Evolutionary conservation across 2,888 invertebrate genomes (phyloP).

Genomic region (Esperia sulphurella): DNA sequence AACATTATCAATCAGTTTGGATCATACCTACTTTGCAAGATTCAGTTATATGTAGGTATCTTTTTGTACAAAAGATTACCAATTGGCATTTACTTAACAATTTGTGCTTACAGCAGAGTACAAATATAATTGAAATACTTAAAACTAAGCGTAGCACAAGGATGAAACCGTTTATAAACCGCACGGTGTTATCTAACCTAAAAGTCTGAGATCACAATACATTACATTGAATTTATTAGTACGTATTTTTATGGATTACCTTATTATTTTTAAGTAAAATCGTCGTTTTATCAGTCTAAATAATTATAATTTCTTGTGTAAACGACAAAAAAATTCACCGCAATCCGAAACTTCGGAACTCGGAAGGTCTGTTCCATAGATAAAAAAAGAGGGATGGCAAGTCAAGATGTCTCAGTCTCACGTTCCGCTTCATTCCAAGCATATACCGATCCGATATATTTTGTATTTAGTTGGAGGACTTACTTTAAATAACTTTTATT

Average conservation of each 20-base stretch:
- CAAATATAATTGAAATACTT: not conserved
- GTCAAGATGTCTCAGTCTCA: too few species aligned
- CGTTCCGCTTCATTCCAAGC: too few species aligned
- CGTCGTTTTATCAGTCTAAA: conserved; percentile 6
- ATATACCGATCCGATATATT: too few species aligned
- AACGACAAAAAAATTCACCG: conserved; percentile 8
- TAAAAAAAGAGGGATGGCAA: too few species aligned
- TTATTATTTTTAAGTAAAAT: not conserved
- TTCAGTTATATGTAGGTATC: too few species aligned
- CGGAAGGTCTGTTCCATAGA: conserved; percentile 3
- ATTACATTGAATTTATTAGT: too few species aligned
- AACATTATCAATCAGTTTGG: not conserved
- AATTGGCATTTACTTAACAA: too few species aligned
- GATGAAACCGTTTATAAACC: conserved; percentile 27
- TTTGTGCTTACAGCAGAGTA: not conserved
- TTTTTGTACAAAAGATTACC: too few species aligned
- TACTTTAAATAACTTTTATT: too few species aligned
- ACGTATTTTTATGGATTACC: conserved; percentile 4
- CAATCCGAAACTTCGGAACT: conserved; percentile 3
- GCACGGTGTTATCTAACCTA: conserved; percentile 59
- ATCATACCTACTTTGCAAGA: not conserved
- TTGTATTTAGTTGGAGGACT: too few species aligned
- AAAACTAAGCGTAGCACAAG: conserved; percentile 17
- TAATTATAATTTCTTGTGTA: conserved; percentile 10
- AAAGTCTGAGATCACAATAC: conserved; percentile 22